phyloP scores from a whole-genome alignment of 2,113 vertebrate genomes.

The Scopus umbretta region DNA sequence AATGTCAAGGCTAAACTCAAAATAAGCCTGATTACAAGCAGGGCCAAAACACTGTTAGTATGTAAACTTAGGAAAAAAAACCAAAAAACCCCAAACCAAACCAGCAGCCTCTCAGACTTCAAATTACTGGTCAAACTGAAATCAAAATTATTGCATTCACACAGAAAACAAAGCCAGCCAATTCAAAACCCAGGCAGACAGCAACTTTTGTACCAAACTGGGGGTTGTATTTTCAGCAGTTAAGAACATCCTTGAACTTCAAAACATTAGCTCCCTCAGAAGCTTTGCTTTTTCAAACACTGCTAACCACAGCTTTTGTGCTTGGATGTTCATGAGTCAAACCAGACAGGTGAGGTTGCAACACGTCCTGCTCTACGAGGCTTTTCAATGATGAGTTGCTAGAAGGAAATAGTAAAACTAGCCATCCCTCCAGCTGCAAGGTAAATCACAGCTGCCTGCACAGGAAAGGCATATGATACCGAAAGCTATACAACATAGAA shows the following conservation, averaged over 20 bases:
- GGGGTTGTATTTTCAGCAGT: not conserved
- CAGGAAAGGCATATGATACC: not conserved
- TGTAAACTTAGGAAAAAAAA: not conserved
- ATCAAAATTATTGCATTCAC: not conserved
- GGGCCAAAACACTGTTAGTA: not conserved
- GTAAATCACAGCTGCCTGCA: not conserved
- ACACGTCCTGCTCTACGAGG: not conserved
- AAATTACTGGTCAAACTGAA: not conserved
- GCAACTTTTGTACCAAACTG: not conserved
- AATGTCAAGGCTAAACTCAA: not conserved
- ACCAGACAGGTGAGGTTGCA: not conserved
- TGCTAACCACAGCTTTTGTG: not conserved
- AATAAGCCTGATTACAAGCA: not conserved
- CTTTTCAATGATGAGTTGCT: too few species aligned
- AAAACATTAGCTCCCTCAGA: rapidly evolving
- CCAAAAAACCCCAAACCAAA: not conserved
- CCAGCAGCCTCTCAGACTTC: not conserved
- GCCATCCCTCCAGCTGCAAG: not conserved
- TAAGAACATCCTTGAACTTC: not conserved
- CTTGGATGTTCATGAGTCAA: rapidly evolving
- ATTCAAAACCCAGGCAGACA: not conserved
- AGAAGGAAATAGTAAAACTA: not conserved
- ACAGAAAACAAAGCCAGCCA: not conserved
- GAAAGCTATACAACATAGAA: not conserved
- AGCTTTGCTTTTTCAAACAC: not conserved